Percentiles rank a stretch among this genome's conserved stretches.
Evolutionary conservation across 2,888 invertebrate genomes (phyloP).

Genomic region (Gibbula magus): DNA sequence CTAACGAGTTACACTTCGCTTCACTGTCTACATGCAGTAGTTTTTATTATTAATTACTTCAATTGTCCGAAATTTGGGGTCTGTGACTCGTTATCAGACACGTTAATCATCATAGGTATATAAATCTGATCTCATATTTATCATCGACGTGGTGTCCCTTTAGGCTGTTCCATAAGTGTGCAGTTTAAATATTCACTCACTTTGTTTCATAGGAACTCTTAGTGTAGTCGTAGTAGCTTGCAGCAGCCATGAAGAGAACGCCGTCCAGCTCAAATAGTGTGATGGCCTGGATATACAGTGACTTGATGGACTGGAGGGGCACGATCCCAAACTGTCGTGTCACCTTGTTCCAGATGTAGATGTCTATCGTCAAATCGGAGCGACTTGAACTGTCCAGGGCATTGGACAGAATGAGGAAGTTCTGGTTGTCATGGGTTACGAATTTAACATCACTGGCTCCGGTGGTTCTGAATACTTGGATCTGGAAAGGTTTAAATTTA

Average conservation of each 20-base stretch:
- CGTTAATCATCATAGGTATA: no score
- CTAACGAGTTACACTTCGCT: no score
- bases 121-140: no score
- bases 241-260: slow-evolving; percentile 62
- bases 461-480: slow-evolving; percentile 65
- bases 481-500: no score
- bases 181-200: slow-evolving; percentile 28
- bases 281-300: slow-evolving; percentile 62
- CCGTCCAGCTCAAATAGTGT: slow-evolving; percentile 55
- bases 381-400: slow-evolving; percentile 60
- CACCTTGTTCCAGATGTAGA: slow-evolving; percentile 66
- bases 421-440: slow-evolving; percentile 48
- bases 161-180: no score
- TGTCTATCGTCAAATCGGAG: slow-evolving; percentile 56
- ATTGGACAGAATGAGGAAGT: slow-evolving; percentile 66
- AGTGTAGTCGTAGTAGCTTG: slow-evolving; percentile 62
- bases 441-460: slow-evolving; percentile 66
- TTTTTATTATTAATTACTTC: no score
- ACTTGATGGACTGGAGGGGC: slow-evolving; percentile 58
- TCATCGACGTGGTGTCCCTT: no score
- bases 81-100: no score
- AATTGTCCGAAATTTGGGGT: no score
- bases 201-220: slow-evolving; percentile 41
- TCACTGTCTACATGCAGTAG: no score
- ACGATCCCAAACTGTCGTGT: slow-evolving; percentile 49